Evolutionary conservation across 2,797 vertebrate species (phyloP).

Genomic region (Anisognathus igniventris): DNA sequence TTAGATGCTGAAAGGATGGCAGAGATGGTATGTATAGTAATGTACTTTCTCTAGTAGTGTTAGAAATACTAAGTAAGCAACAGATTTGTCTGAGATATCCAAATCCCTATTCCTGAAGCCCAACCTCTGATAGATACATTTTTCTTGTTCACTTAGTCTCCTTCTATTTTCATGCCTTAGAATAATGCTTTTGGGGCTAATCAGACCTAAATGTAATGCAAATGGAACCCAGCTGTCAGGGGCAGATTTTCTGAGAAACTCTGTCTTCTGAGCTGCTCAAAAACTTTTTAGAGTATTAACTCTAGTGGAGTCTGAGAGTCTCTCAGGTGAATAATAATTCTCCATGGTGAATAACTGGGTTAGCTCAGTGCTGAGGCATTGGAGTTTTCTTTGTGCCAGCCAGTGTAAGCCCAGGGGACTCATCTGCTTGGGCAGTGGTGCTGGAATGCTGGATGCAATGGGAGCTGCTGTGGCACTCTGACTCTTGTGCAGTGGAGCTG

Average conservation of each 20-base stretch:
- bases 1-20: not conserved
- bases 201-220: not conserved
- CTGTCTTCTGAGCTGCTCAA: not conserved
- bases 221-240: not conserved
- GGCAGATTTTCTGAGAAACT: not conserved
- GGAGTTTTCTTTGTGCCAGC: not conserved
- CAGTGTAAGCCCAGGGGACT: fast-evolving
- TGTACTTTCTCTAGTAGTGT: not conserved
- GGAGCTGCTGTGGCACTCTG: fast-evolving
- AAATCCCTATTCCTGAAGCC: not conserved
- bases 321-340: not conserved
- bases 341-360: not conserved
- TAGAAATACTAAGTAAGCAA: not conserved
- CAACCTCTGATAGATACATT: not conserved
- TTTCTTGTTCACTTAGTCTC: not conserved
- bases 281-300: not conserved
- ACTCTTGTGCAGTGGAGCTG: fast-evolving
- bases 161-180: not conserved
- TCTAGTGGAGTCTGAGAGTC: not conserved
- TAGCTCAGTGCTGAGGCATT: not conserved
- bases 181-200: not conserved
- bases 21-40: not conserved
- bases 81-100: not conserved
- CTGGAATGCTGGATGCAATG: fast-evolving
- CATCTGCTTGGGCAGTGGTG: fast-evolving